Evolutionary conservation across 2,888 invertebrate species (phyloP), one percentile per base, ranked within the genome.

Genomic region (Phrixothrix hirtus): DNA sequence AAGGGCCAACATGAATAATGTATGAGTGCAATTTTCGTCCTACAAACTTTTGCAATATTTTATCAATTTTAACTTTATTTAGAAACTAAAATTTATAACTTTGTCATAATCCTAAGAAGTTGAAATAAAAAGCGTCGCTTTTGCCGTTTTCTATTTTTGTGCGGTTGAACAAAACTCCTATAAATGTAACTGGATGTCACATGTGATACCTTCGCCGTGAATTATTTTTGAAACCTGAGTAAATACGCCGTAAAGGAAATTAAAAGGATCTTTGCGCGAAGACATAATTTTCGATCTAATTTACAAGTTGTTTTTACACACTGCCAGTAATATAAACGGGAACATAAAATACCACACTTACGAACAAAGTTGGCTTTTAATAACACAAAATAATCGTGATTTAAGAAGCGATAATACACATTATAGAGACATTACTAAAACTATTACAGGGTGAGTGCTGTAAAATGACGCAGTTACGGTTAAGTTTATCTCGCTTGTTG

Each of bases 11-110:
- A 77, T 77, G 76, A 77, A 77, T 77, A 76, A 77, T 77, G 76
- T 75, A 77, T 77, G 71, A 73, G 74, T 77, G 76, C 76, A 77
- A 77, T 77, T 77, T 77, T 77, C 76, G 73, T 75, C 73, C 74
- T 70, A 72, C 72, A 74, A 77, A 77, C 75, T 77, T 77, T 70
- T 61, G 77, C 75, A 74, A 77, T 77, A 77, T 76, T 77, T 77
- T 77, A 77, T 76, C 77, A 77, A 77, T 77, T 77, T 75, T 72
- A 75, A 76, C 75, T 77, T 77, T 77, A 77, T 77, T 77, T 77
- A 76, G 75, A 76, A 77, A 76, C 75, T 75, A 73, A 73, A 77
- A 76, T 76, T 75, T 76, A 76, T 76, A 76, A 75, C 75, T 71
- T 70, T 67, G 73, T 73, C 74, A 73, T 75, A 74, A 75, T 36